Conservation (phyloP, 1,140 invertebrate genomes). For the Danaus melanippus region DNA sequence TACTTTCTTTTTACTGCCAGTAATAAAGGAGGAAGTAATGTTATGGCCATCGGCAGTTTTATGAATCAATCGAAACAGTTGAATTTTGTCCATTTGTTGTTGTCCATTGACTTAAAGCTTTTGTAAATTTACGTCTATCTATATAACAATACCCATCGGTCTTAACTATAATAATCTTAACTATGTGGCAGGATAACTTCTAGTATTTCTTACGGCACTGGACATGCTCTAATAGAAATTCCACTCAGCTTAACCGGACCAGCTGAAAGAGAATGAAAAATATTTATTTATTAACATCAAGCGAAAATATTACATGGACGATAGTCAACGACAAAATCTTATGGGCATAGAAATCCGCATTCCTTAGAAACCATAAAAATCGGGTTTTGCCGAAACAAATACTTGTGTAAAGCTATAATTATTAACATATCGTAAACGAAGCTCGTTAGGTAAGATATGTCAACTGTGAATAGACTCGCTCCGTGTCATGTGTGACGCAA, state of each 20-base stretch:
- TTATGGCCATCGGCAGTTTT: no score
- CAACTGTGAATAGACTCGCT: slow-evolving; percentile 8
- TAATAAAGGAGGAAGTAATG: no score
- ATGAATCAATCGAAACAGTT: no score
- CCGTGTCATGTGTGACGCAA: slow-evolving; percentile 14
- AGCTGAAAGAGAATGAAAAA: slow-evolving; percentile 33
- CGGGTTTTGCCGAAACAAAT: slow-evolving; percentile 29
- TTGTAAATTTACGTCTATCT: no score
- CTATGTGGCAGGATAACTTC: slow-evolving; percentile 12
- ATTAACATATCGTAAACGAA: slow-evolving; percentile 20
- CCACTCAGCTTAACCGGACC: slow-evolving; percentile 33
- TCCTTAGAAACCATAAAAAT: slow-evolving; percentile 25
- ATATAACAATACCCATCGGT: slow-evolving; percentile 17
- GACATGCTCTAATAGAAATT: slow-evolving; percentile 23
- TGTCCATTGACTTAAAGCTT: no score
- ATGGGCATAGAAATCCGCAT: slow-evolving; percentile 29
- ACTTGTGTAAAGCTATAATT: slow-evolving; percentile 18
- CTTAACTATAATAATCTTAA: slow-evolving; percentile 15
- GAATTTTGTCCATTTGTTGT: no score
- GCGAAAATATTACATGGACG: background rate
- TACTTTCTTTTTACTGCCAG: no score
- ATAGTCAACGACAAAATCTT: background rate
- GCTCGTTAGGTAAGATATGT: no score
- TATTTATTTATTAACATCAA: slow-evolving; percentile 9
- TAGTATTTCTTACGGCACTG: slow-evolving; percentile 23